A percentile compares a stretch with the other conserved stretches of the same genome.
phyloP scores from a whole-genome alignment of 2,888 invertebrate species.

The Cantharis rustica region DNA sequence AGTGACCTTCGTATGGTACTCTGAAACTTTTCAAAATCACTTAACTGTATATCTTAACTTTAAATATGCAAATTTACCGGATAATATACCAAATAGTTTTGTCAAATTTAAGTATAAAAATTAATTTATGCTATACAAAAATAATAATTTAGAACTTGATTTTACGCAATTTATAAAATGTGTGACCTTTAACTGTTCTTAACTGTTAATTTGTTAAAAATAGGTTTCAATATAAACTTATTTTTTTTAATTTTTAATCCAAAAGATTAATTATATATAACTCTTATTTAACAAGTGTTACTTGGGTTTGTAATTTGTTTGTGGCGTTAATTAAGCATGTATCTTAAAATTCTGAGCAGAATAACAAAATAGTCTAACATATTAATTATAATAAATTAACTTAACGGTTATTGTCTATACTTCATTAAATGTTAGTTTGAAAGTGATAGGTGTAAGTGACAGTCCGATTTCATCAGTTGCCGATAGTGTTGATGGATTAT shows the following conservation, averaged over 20 bases:
- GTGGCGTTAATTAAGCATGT: not conserved
- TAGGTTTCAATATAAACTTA: not conserved
- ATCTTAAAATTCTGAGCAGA: not conserved
- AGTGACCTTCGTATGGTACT: constrained; percentile 20
- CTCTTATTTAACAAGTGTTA: not conserved
- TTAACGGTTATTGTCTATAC: not conserved
- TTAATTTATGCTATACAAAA: constrained; percentile 9
- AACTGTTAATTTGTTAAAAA: not conserved
- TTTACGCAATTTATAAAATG: not conserved
- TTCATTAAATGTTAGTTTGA: not conserved
- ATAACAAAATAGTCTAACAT: not conserved
- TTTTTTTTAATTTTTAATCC: not conserved
- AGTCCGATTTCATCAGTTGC: not conserved
- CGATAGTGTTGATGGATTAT: not conserved
- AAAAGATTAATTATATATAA: not conserved
- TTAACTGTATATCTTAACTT: constrained; percentile 24
- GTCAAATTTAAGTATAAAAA: constrained; percentile 19
- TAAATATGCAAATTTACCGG: constrained; percentile 22
- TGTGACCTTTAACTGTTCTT: not conserved
- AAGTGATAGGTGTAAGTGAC: constrained; percentile 1
- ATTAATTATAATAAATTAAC: constrained; percentile 4
- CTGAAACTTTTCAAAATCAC: constrained; percentile 17
- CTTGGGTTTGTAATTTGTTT: not conserved
- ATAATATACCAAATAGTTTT: constrained; percentile 20
- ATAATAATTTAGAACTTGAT: constrained; percentile 8